phyloP scores from a whole-genome alignment of 2,888 invertebrate genomes.

The Calliphora vomitoria region DNA sequence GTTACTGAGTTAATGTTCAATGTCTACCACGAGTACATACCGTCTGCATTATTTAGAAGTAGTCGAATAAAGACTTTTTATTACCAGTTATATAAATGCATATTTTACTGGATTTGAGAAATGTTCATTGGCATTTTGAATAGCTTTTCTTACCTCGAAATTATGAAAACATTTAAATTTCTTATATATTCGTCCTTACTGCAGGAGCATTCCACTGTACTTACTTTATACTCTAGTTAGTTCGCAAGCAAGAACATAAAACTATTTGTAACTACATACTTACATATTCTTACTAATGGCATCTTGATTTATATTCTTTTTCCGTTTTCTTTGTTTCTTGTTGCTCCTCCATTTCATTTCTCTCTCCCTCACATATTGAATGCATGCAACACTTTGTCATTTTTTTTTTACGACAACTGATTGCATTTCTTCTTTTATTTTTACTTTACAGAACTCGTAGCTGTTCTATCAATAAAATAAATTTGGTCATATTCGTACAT shows the following conservation, averaged over 20 bases:
- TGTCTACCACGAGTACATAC: too few species aligned
- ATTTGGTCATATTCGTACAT: conserved; percentile 6
- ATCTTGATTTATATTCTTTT: conserved; percentile 62
- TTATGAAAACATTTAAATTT: too few species aligned
- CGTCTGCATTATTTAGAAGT: too few species aligned
- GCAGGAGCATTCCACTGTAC: not conserved
- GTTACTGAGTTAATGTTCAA: too few species aligned
- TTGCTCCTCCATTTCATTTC: conserved; percentile 1
- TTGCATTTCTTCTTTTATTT: conserved; percentile 22
- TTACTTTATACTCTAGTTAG: not conserved
- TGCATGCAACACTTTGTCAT: conserved; percentile 50
- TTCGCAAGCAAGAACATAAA: conserved; percentile 37
- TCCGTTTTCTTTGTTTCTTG: conserved; percentile 17
- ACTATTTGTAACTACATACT: conserved; percentile 43
- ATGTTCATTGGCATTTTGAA: too few species aligned
- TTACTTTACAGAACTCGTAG: not conserved
- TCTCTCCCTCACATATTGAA: not conserved
- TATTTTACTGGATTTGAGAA: too few species aligned
- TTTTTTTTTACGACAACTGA: conserved; percentile 41
- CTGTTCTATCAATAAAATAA: conserved; percentile 35
- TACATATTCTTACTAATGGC: conserved; percentile 49
- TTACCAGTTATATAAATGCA: too few species aligned
- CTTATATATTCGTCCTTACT: too few species aligned
- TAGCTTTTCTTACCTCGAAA: too few species aligned
- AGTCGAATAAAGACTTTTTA: too few species aligned